These are phyloP conservation scores for Dolichomitus sp. DNA, from an alignment of 2,888 invertebrate species.

Conservation along the genomic window DNA sequence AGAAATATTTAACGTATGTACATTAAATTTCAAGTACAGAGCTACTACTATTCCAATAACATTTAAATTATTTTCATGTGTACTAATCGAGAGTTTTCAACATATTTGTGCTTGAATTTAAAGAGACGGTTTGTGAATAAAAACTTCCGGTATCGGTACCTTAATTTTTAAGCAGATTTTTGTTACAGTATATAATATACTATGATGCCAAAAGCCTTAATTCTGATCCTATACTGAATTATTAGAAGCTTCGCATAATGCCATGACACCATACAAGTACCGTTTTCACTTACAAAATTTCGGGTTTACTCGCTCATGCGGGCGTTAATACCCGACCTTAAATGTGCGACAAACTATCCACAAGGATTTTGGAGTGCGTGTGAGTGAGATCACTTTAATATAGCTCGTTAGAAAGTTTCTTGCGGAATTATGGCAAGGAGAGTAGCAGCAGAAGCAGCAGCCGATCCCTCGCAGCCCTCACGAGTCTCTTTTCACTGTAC, in stretches of 20 bases:
- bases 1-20: no score
- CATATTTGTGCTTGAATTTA: no score
- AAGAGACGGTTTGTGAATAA: no score
- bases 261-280: background rate
- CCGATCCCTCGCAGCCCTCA: conserved; percentile 20
- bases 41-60: no score
- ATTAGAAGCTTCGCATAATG: background rate
- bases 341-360: conserved; percentile 8
- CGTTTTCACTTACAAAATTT: background rate
- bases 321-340: background rate
- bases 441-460: background rate
- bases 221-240: no score
- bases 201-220: no score
- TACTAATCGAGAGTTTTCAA: no score
- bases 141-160: no score
- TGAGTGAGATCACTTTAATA: conserved; percentile 47
- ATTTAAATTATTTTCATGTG: no score
- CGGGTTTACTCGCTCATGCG: background rate
- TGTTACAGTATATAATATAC: no score
- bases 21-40: no score
- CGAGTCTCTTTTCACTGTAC: background rate
- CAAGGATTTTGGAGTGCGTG: conserved; percentile 24
- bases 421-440: conserved; percentile 7
- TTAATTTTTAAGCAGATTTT: no score
- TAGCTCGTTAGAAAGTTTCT: conserved; percentile 57